Conservation (phyloP, 2,888 invertebrate genomes). For the Branchellion lobata region DNA sequence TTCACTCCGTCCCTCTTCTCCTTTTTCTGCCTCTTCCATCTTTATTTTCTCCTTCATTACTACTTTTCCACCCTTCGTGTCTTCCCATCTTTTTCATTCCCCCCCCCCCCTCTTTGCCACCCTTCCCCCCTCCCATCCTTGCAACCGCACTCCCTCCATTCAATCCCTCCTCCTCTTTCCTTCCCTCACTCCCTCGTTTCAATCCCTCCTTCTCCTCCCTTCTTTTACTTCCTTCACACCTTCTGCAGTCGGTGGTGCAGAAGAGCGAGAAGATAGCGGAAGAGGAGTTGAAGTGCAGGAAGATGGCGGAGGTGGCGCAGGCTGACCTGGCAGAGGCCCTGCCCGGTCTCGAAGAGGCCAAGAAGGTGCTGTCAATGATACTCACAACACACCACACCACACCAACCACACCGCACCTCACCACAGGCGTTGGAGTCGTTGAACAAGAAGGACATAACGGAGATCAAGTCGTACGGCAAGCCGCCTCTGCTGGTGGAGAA, state of each 20-base stretch:
- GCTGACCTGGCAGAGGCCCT: slow-evolving; percentile 80
- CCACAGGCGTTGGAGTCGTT: slow-evolving; percentile 72
- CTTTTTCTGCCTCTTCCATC: background rate
- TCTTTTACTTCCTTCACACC: no score
- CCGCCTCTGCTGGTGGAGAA: slow-evolving; percentile 85
- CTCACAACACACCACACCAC: no score
- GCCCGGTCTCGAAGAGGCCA: slow-evolving; percentile 82
- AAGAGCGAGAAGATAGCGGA: slow-evolving; percentile 74
- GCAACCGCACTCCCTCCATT: no score
- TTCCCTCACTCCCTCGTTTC: no score
- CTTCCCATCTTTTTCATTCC: no score
- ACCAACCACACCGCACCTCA: no score
- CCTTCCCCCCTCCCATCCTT: no score
- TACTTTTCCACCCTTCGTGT: background rate
- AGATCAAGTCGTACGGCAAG: slow-evolving; percentile 83
- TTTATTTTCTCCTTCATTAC: background rate
- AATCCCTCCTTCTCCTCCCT: no score
- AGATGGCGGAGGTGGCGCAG: slow-evolving; percentile 78
- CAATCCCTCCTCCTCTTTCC: no score
- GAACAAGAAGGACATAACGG: slow-evolving; percentile 82
- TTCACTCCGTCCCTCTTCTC: background rate
- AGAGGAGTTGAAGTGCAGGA: slow-evolving; percentile 79
- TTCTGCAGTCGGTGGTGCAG: slow-evolving; percentile 67
- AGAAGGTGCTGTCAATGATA: slow-evolving; percentile 64
- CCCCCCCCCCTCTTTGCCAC: no score